Percentiles rank a stretch among this genome's conserved stretches.
phyloP scores from a whole-genome alignment of 1,140 invertebrate genomes.

The Pachypsylla venusta region DNA sequence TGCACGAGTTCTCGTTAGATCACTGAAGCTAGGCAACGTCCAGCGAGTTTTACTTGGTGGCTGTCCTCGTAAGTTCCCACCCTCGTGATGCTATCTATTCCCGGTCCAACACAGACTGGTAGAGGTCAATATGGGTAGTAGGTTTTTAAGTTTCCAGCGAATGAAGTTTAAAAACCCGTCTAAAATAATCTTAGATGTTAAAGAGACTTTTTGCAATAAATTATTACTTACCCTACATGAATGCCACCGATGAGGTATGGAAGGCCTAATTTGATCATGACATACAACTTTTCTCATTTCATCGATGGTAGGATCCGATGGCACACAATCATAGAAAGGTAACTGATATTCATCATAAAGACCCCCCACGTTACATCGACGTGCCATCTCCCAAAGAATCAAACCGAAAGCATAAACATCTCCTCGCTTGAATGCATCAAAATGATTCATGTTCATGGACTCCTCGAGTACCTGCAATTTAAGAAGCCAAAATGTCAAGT shows the following conservation, averaged over 20 bases:
- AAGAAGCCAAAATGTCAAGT: no score
- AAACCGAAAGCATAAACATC: constrained; percentile 86
- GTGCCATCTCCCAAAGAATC: constrained; percentile 82
- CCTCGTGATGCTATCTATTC: no score
- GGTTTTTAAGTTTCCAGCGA: no score
- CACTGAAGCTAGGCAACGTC: no score
- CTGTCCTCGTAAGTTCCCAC: no score
- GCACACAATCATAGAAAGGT: constrained; percentile 74
- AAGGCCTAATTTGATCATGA: constrained; percentile 63
- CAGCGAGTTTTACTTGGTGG: no score
- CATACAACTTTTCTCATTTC: constrained; percentile 91
- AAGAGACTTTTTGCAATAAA: no score
- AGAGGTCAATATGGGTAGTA: not conserved
- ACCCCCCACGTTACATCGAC: constrained; percentile 53
- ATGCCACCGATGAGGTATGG: constrained; percentile 58
- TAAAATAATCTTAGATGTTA: no score
- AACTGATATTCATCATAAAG: constrained; percentile 71
- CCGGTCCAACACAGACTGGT: no score
- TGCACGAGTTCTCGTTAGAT: no score
- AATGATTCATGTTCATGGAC: constrained; percentile 59
- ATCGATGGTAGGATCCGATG: constrained; percentile 80
- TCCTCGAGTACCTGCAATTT: constrained; percentile 36
- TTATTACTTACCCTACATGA: constrained; percentile 21
- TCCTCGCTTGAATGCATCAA: constrained; percentile 75
- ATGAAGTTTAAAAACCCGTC: no score